These are phyloP conservation scores for Actinostola sp. DNA, from an alignment of 92 coral and sea anemone genomes.

Conservation along the genomic window DNA sequence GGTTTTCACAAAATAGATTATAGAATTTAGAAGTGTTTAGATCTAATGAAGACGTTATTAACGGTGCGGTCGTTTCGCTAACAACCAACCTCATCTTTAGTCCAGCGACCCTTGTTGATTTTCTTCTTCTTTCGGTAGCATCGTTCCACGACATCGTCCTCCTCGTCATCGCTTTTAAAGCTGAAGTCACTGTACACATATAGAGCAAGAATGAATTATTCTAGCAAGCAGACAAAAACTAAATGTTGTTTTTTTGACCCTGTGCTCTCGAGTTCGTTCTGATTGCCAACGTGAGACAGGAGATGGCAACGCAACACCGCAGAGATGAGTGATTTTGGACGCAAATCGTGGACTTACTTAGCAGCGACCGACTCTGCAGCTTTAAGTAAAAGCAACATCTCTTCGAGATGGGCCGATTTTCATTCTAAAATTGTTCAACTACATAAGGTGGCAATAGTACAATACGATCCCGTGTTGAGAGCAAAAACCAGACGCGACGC, in stretches of 20 bases:
- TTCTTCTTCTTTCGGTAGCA: conserved; percentile 82
- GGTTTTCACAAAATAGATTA: background rate
- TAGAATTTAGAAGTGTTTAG: background rate
- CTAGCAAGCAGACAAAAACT: conserved; percentile 3
- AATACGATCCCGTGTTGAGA: conserved; percentile 59
- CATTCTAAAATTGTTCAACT: conserved; percentile 59
- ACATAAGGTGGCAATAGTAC: conserved; percentile 43
- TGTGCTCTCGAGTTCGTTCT: conserved; percentile 24
- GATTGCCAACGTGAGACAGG: conserved; percentile 23
- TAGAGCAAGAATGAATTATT: background rate
- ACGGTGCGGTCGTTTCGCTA: conserved; percentile 26
- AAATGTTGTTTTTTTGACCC: conserved; percentile 38
- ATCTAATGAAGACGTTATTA: conserved; percentile 17
- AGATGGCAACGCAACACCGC: conserved; percentile 16
- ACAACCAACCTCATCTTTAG: conserved; percentile 90
- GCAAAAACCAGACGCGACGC: conserved; percentile 79
- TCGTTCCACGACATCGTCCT: conserved; percentile 39
- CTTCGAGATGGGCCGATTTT: conserved; percentile 42
- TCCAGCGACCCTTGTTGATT: conserved; percentile 99
- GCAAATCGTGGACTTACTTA: conserved; percentile 57
- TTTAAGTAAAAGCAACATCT: conserved; percentile 93
- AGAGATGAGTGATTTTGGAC: conserved; percentile 10
- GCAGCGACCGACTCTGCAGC: conserved; percentile 94
- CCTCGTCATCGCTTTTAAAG: conserved; percentile 69
- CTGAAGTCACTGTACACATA: conserved; percentile 54